Evolutionary conservation across 92 coral and sea anemone genomes (phyloP).

Genomic region (Ricordea florida): DNA sequence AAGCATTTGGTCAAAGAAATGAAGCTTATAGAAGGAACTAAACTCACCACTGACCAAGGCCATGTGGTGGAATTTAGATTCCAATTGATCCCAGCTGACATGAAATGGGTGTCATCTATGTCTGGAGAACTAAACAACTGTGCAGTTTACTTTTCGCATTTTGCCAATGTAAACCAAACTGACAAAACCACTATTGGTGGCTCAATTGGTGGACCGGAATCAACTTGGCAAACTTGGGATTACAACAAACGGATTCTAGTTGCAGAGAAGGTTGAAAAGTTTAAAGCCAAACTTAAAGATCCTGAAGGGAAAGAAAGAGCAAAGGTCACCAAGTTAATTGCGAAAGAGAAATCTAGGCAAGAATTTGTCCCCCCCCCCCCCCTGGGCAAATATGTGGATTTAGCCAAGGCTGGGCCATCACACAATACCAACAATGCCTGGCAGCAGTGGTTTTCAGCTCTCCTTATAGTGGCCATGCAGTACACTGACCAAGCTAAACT

Average conservation of each 20-base stretch:
- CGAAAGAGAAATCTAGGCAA: slow-evolving; percentile 36
- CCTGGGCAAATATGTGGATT: slow-evolving; percentile 45
- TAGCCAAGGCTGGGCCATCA: slow-evolving; percentile 48
- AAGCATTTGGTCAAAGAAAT: slow-evolving; percentile 49
- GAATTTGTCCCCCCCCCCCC: slow-evolving; percentile 49
- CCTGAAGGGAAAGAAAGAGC: slow-evolving; percentile 36
- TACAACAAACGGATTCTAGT: slow-evolving; percentile 27
- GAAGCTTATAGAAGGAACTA: slow-evolving; percentile 28
- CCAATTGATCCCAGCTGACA: slow-evolving; percentile 54
- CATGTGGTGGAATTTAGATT: slow-evolving; percentile 24
- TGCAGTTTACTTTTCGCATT: slow-evolving; percentile 50
- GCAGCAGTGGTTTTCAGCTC: slow-evolving; percentile 43
- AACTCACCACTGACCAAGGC: slow-evolving; percentile 38
- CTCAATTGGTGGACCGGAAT: slow-evolving; percentile 30
- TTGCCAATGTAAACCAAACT: slow-evolving; percentile 40
- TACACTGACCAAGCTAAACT: slow-evolving; percentile 6
- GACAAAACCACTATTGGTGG: slow-evolving; percentile 36
- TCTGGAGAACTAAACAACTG: slow-evolving; percentile 63
- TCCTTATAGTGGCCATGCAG: slow-evolving; percentile 33
- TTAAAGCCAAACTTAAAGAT: slow-evolving; percentile 44
- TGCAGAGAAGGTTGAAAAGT: slow-evolving; percentile 48
- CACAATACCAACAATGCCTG: slow-evolving; percentile 60
- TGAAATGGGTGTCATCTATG: slow-evolving; percentile 61
- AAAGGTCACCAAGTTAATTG: slow-evolving; percentile 45
- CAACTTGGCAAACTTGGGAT: slow-evolving; percentile 64